phyloP scores from a whole-genome alignment of 2,797 vertebrate species.

The Eurystomus glaucurus region DNA sequence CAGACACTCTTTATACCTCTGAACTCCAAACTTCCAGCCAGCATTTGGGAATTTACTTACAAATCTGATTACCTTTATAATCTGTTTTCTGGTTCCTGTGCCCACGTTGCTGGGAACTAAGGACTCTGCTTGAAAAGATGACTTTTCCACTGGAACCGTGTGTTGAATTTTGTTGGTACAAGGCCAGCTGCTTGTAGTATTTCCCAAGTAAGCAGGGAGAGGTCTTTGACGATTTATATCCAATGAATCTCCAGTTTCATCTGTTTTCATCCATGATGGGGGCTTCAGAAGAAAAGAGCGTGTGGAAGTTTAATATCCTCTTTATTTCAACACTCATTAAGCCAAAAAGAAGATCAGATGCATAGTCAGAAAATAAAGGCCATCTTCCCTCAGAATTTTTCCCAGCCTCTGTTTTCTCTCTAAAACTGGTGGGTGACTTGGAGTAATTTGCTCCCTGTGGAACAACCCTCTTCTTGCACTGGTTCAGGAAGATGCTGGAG shows the following conservation, averaged over 20 bases:
- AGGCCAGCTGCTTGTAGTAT: constrained; percentile 58
- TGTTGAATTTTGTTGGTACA: constrained; percentile 26
- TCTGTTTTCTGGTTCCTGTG: constrained; percentile 54
- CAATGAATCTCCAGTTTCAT: constrained; percentile 16
- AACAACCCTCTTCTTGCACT: background rate
- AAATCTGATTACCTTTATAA: constrained; percentile 71
- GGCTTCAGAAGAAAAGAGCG: constrained; percentile 61
- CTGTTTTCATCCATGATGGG: constrained; percentile 52
- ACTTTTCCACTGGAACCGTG: background rate
- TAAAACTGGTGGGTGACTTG: background rate
- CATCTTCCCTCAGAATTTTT: background rate
- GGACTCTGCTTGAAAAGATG: constrained; percentile 21
- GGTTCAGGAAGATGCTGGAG: background rate
- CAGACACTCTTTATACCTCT: background rate
- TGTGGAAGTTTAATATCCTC: background rate
- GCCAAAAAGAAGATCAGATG: constrained; percentile 20
- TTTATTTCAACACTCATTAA: background rate
- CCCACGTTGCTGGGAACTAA: constrained; percentile 49
- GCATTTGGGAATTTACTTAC: background rate
- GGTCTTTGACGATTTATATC: constrained; percentile 54
- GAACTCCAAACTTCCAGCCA: background rate
- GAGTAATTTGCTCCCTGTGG: background rate
- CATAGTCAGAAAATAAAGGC: background rate
- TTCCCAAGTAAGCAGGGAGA: constrained; percentile 18
- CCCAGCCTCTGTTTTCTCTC: background rate